Base-by-base conservation (phyloP, 1,140 invertebrate species). In the Trichogramma pretiosum region DNA sequence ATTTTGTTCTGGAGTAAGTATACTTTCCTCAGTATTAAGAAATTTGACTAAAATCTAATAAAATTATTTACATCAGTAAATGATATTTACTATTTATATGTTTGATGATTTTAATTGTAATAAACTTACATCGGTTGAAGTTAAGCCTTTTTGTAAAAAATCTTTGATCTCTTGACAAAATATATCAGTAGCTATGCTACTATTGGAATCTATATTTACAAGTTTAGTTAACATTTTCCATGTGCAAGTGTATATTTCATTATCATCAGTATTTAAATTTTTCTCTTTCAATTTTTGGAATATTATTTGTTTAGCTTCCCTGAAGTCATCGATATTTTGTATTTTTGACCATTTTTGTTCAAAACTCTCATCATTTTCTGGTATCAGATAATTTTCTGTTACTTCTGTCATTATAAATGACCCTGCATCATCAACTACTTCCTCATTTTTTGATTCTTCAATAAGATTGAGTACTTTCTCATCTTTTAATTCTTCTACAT, bases 111-210 rank as follows among this genome's bases (percentile, higher is more conserved):
- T 16, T 33, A 28, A 22, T 41, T 34, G 19, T 45, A 23, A 39
- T 32, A 46, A 32, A 45, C 50, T 54, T 50, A 65, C 61, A n/a
- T 62, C 45, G 41, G 38, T 46, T 8, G 60, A 41, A 33, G 61
- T 49, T 32, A 56, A 49, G 44, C 55, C 45, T 33, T 51, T 35
- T 30, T 48, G 47, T 10, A 69, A 48, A 14, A 72, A 53, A 38
- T 67, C 59, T 45, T 60, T 61, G 35, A 61, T 64, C 48, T 70
- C 65, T 41, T 63, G 43, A 3, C 67, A 50, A 48, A 65, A 32
- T 34, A 43, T 48, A 36, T 64, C 57, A 42, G 39, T 50, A 35
- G 57, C 32, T 7, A 9, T 1, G 38, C 18, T 56, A 37, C 46
- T 37, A 40, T 56, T 53, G 4, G 17, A 23, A 14, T 11, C 28